Evolutionary conservation across 1,140 invertebrate genomes (phyloP), one percentile per base, ranked within the genome.

Genomic region (Trissolcus basalis): DNA sequence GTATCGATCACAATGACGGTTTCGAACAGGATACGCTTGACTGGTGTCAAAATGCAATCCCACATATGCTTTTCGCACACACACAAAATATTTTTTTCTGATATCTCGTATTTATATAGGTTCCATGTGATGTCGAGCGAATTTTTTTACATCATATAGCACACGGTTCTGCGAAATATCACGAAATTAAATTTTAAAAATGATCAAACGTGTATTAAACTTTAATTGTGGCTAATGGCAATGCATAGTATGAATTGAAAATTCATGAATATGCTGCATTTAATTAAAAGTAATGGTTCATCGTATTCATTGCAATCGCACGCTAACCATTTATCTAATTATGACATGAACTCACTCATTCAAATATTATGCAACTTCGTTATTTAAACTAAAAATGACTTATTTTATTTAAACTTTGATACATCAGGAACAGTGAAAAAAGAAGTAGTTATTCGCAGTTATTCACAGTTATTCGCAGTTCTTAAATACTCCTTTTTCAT

Each of bases 1-100:
- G 67, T 67, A 73, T 73, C 70, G 70, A 73, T 73, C 70, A 73
- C 44, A 47, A 67, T 60, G 58, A 65, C 53, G 45, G 69, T 54
- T 65, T 12, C 12, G 55, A n/a, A n/a, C 39, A 73, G 55, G 70
- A 67, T 60, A 73, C 50, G 63, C 69, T 60, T 48, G 39, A 59
- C 47, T 65, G 60, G 58, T 64, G 69, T 51, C 68, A 64, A 64
- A 63, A 43, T 59, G 61, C 33, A 45, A 48, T 55, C 60, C 43
- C 13, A 32, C 51, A 9, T 19, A 16, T 41, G 16, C 41, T 53
- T 49, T 61, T 60, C 43, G 43, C 49, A 49, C 47, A 27, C 6
- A 27, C 19, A 54, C 47, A 13, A 65, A 50, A 60, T 48, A 67
- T 71, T 50, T 44, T 56, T 63, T 63, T 55, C 13, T 16, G 41